These are phyloP conservation scores for Thereuonema tuberculata DNA, from an alignment of 1,140 invertebrate genomes.

Conservation along the genomic window DNA sequence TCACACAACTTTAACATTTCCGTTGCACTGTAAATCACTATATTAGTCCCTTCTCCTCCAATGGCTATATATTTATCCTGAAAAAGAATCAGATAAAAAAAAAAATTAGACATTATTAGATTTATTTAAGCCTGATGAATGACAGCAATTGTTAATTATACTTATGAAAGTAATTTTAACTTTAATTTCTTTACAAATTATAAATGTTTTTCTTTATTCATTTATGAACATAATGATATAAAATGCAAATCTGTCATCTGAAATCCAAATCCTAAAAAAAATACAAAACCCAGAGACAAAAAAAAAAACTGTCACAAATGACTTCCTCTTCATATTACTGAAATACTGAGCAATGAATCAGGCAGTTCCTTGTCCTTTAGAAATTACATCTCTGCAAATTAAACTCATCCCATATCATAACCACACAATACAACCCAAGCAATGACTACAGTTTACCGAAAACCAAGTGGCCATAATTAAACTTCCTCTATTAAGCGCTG, in stretches of 20 bases:
- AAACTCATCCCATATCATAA: too few species aligned
- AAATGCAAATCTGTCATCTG: too few species aligned
- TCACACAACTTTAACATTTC: slow-evolving; percentile 26
- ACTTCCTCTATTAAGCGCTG: too few species aligned
- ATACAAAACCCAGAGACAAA: neutral
- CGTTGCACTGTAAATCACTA: slow-evolving; percentile 11
- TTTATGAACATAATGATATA: too few species aligned
- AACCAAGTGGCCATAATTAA: too few species aligned
- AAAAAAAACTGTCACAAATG: neutral
- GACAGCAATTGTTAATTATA: neutral
- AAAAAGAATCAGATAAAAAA: neutral
- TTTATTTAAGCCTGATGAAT: slow-evolving; percentile 22
- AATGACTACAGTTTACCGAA: too few species aligned
- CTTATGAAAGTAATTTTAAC: neutral
- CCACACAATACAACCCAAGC: too few species aligned
- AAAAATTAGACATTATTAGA: neutral
- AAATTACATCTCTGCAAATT: too few species aligned
- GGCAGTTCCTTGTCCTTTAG: too few species aligned
- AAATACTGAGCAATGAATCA: too few species aligned
- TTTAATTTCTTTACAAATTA: too few species aligned
- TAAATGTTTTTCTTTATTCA: too few species aligned
- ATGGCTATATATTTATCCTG: neutral
- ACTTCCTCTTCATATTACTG: neutral
- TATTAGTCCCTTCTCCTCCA: neutral
- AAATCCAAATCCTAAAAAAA: neutral